Evolutionary conservation across 2,797 vertebrate genomes (phyloP).

Genomic region (Gadopsis bispinosus): DNA sequence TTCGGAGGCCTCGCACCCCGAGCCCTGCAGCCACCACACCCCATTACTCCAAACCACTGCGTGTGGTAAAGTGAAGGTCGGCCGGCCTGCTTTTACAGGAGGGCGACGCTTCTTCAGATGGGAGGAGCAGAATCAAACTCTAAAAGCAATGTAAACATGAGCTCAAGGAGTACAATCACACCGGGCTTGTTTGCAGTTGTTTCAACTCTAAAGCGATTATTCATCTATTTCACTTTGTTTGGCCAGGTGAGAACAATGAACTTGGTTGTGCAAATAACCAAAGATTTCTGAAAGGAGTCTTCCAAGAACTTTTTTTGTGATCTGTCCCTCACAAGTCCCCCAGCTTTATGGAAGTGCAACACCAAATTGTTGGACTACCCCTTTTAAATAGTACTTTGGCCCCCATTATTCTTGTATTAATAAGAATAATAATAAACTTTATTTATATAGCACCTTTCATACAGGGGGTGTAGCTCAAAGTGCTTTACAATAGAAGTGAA

Average conservation of each 20-base stretch:
- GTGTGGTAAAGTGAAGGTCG: constrained; percentile 50
- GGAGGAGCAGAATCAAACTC: constrained; percentile 26
- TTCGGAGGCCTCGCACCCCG: constrained; percentile 61
- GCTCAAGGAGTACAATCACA: not conserved
- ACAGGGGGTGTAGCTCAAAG: too few relatives aligned
- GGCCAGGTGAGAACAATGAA: not conserved
- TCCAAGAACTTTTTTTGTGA: not conserved
- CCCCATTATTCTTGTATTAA: not conserved
- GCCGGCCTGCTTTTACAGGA: constrained; percentile 36
- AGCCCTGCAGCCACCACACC: constrained; percentile 69
- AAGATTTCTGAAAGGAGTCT: constrained; percentile 8
- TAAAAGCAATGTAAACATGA: constrained; percentile 46
- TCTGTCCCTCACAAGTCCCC: not conserved
- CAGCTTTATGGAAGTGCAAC: not conserved
- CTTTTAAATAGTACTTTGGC: not conserved
- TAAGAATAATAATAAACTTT: too few relatives aligned
- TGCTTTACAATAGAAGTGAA: too few relatives aligned
- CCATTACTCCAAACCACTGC: constrained; percentile 69
- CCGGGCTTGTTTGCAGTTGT: constrained; percentile 4
- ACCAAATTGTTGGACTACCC: not conserved
- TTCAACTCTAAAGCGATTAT: not conserved
- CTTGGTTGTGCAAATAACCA: not conserved
- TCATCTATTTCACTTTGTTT: not conserved
- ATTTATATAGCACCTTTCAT: too few relatives aligned
- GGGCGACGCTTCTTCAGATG: constrained; percentile 22